Evolutionary conservation across 2,113 vertebrate genomes (phyloP).

Genomic region (Galemys pyrenaicus): DNA sequence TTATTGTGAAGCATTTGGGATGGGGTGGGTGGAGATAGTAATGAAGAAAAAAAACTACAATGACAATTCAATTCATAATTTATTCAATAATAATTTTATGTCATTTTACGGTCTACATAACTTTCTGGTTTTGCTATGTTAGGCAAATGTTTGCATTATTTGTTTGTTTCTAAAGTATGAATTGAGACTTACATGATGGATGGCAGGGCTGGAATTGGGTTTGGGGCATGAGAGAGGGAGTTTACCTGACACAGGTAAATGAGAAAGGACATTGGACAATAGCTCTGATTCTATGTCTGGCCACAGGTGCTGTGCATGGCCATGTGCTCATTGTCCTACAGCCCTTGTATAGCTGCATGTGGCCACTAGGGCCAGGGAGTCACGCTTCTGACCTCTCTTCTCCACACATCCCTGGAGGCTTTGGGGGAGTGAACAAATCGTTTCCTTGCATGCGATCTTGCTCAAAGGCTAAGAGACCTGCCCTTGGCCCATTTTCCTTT

Average conservation of each 20-base stretch:
- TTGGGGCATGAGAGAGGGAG: background rate
- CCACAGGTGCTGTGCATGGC: background rate
- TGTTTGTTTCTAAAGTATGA: background rate
- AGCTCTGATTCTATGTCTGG: background rate
- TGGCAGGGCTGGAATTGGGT: background rate
- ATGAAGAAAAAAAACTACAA: background rate
- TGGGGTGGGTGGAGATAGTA: background rate
- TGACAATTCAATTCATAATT: background rate
- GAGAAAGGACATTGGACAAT: background rate
- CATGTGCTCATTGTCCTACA: background rate
- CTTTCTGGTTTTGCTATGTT: background rate
- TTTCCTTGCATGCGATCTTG: background rate
- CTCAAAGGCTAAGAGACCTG: background rate
- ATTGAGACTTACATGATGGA: background rate
- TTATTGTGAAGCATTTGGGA: background rate
- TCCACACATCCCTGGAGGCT: background rate
- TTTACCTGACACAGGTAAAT: background rate
- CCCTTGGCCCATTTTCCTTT: background rate
- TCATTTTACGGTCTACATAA: background rate
- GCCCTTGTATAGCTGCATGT: background rate
- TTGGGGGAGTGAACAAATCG: background rate
- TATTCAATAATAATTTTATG: conserved; percentile 8
- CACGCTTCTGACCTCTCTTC: background rate
- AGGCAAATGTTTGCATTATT: background rate
- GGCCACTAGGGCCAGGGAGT: background rate